A percentile compares a stretch with the other conserved stretches of the same genome.
These are phyloP conservation scores for Poecile montanus DNA, from an alignment of 2,797 vertebrate genomes.

Conservation along the genomic window DNA sequence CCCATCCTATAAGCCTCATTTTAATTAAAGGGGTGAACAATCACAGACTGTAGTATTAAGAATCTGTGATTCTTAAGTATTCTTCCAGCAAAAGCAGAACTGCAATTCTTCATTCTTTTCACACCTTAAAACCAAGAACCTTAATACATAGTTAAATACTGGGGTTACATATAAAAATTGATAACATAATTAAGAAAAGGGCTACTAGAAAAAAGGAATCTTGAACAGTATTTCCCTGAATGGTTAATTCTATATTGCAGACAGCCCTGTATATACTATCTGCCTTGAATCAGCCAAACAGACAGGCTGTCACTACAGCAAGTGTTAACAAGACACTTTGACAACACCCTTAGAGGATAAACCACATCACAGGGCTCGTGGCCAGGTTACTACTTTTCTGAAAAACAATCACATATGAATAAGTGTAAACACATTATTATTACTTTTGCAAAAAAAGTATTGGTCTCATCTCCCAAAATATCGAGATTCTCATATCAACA, in stretches of 20 bases:
- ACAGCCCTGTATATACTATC: background rate
- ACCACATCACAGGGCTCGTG: background rate
- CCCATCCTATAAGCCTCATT: background rate
- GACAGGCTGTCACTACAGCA: background rate
- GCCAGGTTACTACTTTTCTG: background rate
- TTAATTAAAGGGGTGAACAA: background rate
- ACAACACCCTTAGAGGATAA: background rate
- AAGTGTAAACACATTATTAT: background rate
- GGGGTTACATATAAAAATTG: background rate
- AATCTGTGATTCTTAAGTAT: background rate
- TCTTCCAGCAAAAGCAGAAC: background rate
- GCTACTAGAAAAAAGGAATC: background rate
- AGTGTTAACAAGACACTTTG: background rate
- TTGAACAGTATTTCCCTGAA: background rate
- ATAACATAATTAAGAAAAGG: background rate
- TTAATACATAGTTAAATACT: background rate
- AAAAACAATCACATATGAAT: background rate
- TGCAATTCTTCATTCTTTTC: background rate
- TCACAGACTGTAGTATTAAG: background rate
- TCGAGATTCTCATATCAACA: accelerated
- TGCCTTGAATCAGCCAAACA: background rate
- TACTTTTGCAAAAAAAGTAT: background rate
- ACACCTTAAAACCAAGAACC: background rate
- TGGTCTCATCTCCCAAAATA: background rate
- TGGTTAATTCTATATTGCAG: background rate